Base-by-base conservation (phyloP, 2,113 vertebrate genomes). In the Trematocara macrostoma region DNA sequence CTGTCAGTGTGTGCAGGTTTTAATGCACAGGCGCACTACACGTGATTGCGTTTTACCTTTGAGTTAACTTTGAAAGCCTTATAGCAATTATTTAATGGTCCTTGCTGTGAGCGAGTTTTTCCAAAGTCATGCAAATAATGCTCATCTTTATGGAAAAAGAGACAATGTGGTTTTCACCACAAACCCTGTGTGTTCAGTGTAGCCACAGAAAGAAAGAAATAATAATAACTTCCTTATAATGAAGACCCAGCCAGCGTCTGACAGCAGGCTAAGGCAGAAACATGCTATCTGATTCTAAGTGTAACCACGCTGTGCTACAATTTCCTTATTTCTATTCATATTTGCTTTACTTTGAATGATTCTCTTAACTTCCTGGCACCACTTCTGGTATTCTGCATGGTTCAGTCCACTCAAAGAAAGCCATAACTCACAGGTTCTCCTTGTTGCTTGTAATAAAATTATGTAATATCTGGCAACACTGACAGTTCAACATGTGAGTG, bases 351-450 rank as follows among this genome's bases (percentile, higher is more conserved):
- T 47, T 71, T 47, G 5, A 15, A 42, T 6, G 3, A 0, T 69
- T 69, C 1, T 45, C 64, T 69, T 15, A 16, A 16, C 40, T 47
- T 71, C 8, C 67, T 71, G 67, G 0, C 8, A 47, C 40, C 0
- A 47, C 67, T 71, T 7, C 12, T 45, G 20, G 8, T 47, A 3
- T 71, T 47, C 20, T 47, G 8, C 40, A 47, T 10, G 67, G 67
- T 71, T 16, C 40, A 71, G 40, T 7, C 20, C 2, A 0, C 14
- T 71, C 0, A 71, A 71, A 71, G 3, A 71, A 47, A 29, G 40
- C 12, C 40, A 71, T 16, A 71, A 71, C 42, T 47, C 40, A 71
- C 20, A 71, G 5, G 5, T 47, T 71, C 20, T 26, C 20, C 23
- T 29, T 1, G 23, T 26, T 45, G 67, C 40, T 71, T 71, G 67